phyloP scores from a whole-genome alignment of 1,140 invertebrate species.

The Lepidurus apus region DNA sequence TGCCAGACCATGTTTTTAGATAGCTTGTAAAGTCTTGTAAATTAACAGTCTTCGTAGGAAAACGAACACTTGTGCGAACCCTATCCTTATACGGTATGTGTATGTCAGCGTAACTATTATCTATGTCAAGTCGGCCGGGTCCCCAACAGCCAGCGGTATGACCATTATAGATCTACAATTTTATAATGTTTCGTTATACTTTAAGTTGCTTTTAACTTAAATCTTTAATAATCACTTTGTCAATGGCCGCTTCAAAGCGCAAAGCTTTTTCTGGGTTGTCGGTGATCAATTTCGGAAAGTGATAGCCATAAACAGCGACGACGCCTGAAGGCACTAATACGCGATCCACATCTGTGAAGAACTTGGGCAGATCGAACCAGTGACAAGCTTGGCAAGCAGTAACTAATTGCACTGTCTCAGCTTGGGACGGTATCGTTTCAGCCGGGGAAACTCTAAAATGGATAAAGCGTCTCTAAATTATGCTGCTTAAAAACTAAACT shows the following conservation, averaged over 20 bases:
- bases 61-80: not conserved
- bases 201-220: constrained; percentile 23
- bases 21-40: not conserved
- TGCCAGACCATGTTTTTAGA: not conserved
- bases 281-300: constrained; percentile 35
- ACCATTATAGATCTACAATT: constrained; percentile 33
- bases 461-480: not conserved
- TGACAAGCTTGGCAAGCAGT: constrained; percentile 47
- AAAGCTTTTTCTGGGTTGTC: constrained; percentile 31
- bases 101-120: not conserved
- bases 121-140: not conserved
- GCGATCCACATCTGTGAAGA: constrained; percentile 47
- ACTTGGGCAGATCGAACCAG: constrained; percentile 49
- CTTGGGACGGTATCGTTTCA: constrained; percentile 42
- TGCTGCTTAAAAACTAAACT: not conserved
- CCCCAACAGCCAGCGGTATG: not conserved
- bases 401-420: constrained; percentile 45
- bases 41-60: not conserved
- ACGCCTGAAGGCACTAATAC: constrained; percentile 46
- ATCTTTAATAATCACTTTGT: constrained; percentile 31
- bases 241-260: constrained; percentile 34
- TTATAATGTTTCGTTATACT: constrained; percentile 24
- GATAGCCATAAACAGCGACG: constrained; percentile 45
- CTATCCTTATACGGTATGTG: not conserved
- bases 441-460: constrained; percentile 43